Evolutionary conservation across 2,888 invertebrate species (phyloP).

Genomic region (Amaurobius ferox): DNA sequence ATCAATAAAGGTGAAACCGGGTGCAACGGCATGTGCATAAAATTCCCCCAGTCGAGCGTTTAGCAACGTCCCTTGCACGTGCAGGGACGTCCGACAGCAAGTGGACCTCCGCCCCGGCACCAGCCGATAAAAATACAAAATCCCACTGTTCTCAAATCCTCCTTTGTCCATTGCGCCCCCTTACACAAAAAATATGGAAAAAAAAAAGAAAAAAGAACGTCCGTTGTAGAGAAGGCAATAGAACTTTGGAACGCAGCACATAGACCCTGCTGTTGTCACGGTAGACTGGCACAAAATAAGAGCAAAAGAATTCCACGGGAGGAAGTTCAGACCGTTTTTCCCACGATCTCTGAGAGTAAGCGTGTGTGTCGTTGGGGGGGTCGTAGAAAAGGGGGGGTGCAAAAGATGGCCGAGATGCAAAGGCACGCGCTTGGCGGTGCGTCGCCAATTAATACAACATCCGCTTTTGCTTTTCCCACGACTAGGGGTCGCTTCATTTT

Average conservation of each 20-base stretch:
- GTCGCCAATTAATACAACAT: conserved; percentile 68
- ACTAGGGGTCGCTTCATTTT: conserved; percentile 20
- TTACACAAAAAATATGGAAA: background rate
- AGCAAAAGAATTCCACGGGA: conserved; percentile 35
- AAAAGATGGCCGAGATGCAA: conserved; percentile 17
- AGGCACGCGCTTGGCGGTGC: conserved; percentile 67
- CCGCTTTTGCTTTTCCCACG: conserved; percentile 66
- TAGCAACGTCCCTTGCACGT: background rate
- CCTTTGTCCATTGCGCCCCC: background rate
- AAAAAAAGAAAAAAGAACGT: background rate
- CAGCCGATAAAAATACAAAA: background rate
- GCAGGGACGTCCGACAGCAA: background rate
- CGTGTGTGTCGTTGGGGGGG: conserved; percentile 39
- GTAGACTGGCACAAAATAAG: conserved; percentile 24
- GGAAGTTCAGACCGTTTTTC: conserved; percentile 24
- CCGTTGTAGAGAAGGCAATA: background rate
- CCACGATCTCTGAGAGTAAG: conserved; percentile 35
- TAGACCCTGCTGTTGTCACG: conserved; percentile 27
- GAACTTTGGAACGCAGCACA: conserved; percentile 1
- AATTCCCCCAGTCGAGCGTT: background rate
- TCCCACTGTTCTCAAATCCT: background rate
- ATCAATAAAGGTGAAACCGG: background rate
- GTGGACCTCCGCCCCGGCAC: background rate
- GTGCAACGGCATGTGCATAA: background rate
- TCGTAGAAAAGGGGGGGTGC: background rate